Evolutionary conservation across 2,888 invertebrate genomes (phyloP).

Genomic region (Drosophila ochracea): DNA sequence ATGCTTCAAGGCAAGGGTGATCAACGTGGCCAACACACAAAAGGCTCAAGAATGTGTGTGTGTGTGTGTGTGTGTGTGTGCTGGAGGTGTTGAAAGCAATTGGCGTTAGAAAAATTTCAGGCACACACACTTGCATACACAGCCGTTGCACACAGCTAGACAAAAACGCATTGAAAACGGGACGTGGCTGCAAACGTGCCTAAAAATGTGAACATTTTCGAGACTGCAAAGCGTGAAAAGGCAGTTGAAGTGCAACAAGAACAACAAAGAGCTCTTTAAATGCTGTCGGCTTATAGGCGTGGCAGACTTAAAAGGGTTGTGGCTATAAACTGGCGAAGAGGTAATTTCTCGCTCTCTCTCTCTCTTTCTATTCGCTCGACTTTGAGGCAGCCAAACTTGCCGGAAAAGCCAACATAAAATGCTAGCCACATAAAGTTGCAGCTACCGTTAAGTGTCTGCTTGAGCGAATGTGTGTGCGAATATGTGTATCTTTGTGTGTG

Average conservation of each 20-base stretch:
- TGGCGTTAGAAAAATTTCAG: constrained; percentile 67
- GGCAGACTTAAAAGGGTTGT: constrained; percentile 48
- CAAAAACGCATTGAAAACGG: constrained; percentile 59
- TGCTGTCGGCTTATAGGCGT: constrained; percentile 50
- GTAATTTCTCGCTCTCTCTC: constrained; percentile 67
- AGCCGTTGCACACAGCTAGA: constrained; percentile 10
- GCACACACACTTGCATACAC: constrained; percentile 27
- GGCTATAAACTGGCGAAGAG: constrained; percentile 60
- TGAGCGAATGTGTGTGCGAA: neutral
- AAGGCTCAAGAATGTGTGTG: constrained; percentile 37
- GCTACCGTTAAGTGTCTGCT: constrained; percentile 12
- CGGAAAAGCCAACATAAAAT: constrained; percentile 62
- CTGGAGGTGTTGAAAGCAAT: constrained; percentile 76
- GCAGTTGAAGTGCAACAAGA: constrained; percentile 53
- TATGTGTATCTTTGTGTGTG: constrained; percentile 27
- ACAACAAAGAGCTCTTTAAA: constrained; percentile 38
- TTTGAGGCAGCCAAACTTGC: constrained; percentile 37
- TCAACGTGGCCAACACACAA: constrained; percentile 67
- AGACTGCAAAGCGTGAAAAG: constrained; percentile 73
- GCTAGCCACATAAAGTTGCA: constrained; percentile 49
- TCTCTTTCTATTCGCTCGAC: constrained; percentile 17
- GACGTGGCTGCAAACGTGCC: constrained; percentile 68
- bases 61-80: constrained; percentile 26
- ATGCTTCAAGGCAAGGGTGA: constrained; percentile 48
- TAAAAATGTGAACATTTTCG: constrained; percentile 73